A percentile compares a stretch with the other conserved stretches of the same genome.
These are phyloP conservation scores for Peromyscus aztecus DNA, from an alignment of 2,797 vertebrate species.

Conservation along the genomic window DNA sequence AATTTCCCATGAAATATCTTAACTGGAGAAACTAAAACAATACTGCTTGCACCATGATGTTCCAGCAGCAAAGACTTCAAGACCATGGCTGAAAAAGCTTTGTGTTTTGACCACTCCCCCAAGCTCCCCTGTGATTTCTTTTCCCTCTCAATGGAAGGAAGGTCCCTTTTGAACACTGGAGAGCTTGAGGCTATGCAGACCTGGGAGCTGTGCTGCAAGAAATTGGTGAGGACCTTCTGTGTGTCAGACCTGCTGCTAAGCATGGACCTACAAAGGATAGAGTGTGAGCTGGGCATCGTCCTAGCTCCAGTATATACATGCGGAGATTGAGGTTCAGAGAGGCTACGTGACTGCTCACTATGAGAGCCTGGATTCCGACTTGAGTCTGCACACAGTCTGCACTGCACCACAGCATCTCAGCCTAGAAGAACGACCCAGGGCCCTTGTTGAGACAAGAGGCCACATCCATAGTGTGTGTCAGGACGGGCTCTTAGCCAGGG, in stretches of 20 bases:
- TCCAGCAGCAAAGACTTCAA: not conserved
- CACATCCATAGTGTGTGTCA: not conserved
- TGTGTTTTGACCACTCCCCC: not conserved
- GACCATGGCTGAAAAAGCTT: not conserved
- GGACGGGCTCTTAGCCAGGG: conserved; percentile 58
- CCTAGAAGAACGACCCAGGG: not conserved
- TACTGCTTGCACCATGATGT: too few relatives aligned
- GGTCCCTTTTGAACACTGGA: not conserved
- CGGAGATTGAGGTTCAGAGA: not conserved
- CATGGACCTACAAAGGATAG: not conserved
- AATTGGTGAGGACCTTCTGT: not conserved
- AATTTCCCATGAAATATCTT: not conserved
- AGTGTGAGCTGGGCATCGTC: not conserved
- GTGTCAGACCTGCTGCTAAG: not conserved
- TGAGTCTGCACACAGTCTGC: fast-evolving
- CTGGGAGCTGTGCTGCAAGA: not conserved
- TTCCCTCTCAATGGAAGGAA: not conserved
- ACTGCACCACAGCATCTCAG: fast-evolving
- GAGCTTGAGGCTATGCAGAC: conserved; percentile 73
- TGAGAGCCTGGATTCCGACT: not conserved
- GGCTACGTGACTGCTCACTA: not conserved
- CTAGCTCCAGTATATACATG: not conserved
- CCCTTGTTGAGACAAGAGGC: conserved; percentile 50
- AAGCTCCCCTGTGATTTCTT: not conserved
- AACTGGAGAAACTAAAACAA: not conserved